Base-by-base conservation (phyloP, 2,113 vertebrate species). In the Xenotilapia longispinis region DNA sequence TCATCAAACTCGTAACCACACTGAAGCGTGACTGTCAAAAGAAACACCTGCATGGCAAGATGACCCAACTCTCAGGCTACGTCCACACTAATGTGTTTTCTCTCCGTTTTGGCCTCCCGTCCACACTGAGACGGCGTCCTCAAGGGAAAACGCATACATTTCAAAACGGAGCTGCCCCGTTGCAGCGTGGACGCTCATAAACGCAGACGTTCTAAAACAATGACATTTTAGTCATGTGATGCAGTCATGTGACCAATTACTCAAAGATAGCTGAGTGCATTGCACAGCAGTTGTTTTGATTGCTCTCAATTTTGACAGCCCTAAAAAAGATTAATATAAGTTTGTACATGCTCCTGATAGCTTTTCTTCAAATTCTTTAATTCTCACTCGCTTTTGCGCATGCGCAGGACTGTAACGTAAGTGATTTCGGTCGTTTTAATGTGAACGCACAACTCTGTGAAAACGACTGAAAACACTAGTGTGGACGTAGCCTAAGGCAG, bases 331-430 rank as follows among this genome's bases (percentile, higher is more conserved):
- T 58, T 9, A 9, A 9, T 58, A 28, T 28, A 4, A 28, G 55
- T 58, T 15, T 58, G 26, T 15, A 58, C 7, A 9, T 58, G 55
- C 26, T 58, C 26, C 55, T 15, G 55, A 2, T 58, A 28, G 26
- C 13, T 58, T 28, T 28, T 28, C 26, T 28, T 58, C 26, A 3
- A 58, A 28, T 28, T 28, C 26, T 58, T 58, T 28, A 28, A 15
- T 0, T 28, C 0, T 58, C 13, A 0, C 26, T 58, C 1, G 3
- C 55, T 58, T 58, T 31, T 31, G 0, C 57, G 0, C 0, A 28
- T 3, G 0, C 3, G 2, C 14, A 0, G 26, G 26, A 60, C 57
- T 31, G 1, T 5, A 60, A 31, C 3, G 5, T 2, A 58, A 6
- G 3, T 1, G 14, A 31, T 58, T 58, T 31, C 1, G 14, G 26